A percentile compares a stretch with the other conserved stretches of the same genome.
These are phyloP conservation scores for Heterodera filipjevi DNA, from an alignment of 2,888 invertebrate genomes.

Conservation along the genomic window DNA sequence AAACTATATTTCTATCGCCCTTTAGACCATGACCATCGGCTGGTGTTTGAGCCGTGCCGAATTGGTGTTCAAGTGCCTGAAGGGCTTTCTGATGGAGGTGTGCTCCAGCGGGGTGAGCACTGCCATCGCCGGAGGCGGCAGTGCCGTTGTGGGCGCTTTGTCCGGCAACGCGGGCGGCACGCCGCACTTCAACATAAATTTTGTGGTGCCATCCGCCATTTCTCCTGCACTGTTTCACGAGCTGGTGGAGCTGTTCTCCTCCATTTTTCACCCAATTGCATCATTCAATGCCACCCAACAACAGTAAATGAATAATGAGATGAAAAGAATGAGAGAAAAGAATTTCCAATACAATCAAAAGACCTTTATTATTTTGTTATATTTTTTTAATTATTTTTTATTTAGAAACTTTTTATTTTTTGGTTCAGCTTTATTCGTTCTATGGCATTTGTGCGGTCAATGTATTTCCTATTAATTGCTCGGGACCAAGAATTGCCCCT, in stretches of 20 bases:
- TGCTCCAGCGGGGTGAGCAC: constrained; percentile 42
- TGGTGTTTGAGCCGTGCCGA: constrained; percentile 91
- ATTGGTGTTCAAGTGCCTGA: constrained; percentile 95
- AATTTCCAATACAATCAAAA: too few species aligned
- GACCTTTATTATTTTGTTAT: too few species aligned
- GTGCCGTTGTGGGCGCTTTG: constrained; percentile 22
- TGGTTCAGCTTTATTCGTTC: too few species aligned
- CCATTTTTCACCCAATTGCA: constrained; percentile 74
- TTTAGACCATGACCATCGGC: neutral
- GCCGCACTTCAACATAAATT: constrained; percentile 76
- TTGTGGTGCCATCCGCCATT: constrained; percentile 77
- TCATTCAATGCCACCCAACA: constrained; percentile 41
- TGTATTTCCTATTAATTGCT: too few species aligned
- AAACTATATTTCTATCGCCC: neutral
- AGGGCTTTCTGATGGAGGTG: constrained; percentile 97
- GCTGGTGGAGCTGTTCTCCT: constrained; percentile 76
- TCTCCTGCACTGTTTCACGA: constrained; percentile 51
- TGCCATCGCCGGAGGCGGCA: constrained; percentile 28
- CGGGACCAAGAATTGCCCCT: too few species aligned
- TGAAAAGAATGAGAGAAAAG: too few species aligned
- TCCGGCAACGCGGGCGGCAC: constrained; percentile 35
- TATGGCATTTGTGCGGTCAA: too few species aligned
- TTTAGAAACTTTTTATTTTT: too few species aligned
- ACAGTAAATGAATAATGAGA: neutral
- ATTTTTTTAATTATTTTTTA: too few species aligned